phyloP scores from a whole-genome alignment of 2,797 vertebrate genomes.

The Enoplosus armatus region DNA sequence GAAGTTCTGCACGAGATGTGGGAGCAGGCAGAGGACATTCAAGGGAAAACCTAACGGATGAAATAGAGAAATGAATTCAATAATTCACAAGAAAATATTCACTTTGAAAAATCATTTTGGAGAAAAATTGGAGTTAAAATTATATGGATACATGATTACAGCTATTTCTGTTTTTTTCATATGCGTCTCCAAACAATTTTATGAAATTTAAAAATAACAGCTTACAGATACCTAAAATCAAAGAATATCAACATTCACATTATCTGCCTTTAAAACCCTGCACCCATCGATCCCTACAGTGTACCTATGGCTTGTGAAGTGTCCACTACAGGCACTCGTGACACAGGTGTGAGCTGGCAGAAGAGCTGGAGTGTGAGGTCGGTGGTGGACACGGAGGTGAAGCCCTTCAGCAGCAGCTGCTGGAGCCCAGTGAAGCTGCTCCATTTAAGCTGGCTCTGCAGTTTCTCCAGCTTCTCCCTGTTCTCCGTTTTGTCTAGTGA shows the following conservation, averaged over 20 bases:
- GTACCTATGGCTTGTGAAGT: conserved; percentile 96
- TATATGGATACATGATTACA: not conserved
- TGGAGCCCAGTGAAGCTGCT: conserved; percentile 95
- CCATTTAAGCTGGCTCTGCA: conserved; percentile 96
- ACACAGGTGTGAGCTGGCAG: conserved; percentile 95
- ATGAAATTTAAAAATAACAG: not conserved
- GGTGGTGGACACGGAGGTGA: conserved; percentile 94
- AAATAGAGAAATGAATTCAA: not conserved
- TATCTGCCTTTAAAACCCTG: not conserved
- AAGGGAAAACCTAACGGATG: conserved; percentile 91
- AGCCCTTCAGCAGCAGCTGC: conserved; percentile 96
- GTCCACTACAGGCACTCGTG: conserved; percentile 94
- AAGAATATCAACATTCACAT: not conserved
- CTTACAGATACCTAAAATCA: not conserved
- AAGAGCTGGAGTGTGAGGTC: conserved; percentile 97
- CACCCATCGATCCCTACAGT: not conserved
- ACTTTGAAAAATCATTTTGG: not conserved
- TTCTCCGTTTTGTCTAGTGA: conserved; percentile 94
- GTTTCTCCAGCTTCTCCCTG: conserved; percentile 95
- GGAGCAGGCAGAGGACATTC: conserved; percentile 96
- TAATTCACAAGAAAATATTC: not conserved
- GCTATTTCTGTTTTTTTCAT: not conserved
- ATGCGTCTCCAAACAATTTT: not conserved
- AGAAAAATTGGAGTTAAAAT: not conserved
- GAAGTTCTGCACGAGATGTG: conserved; percentile 97